phyloP scores from a whole-genome alignment of 2,888 invertebrate species.

The Drosophila ochracea region DNA sequence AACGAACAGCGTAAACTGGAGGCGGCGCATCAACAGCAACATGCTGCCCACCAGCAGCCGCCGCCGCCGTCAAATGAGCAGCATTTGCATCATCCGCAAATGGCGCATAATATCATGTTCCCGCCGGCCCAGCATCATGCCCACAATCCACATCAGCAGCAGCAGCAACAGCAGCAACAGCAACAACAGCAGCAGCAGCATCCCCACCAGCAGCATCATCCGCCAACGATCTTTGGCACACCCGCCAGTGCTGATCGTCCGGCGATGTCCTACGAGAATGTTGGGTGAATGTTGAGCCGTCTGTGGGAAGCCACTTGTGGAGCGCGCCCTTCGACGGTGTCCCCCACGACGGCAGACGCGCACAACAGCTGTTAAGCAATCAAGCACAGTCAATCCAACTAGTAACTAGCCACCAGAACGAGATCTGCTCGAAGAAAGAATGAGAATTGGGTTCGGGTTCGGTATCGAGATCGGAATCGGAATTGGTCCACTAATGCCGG shows the following conservation, averaged over 20 bases:
- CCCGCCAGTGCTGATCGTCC: conserved; percentile 81
- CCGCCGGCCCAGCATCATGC: conserved; percentile 82
- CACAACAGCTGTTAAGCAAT: conserved; percentile 59
- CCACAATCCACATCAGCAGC: conserved; percentile 82
- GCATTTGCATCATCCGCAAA: conserved; percentile 83
- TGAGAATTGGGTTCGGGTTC: background rate
- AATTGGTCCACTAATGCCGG: conserved; percentile 24
- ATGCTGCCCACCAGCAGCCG: conserved; percentile 79
- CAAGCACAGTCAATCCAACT: conserved; percentile 12
- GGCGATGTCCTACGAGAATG: conserved; percentile 83
- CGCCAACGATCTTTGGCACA: conserved; percentile 80
- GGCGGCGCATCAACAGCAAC: conserved; percentile 79
- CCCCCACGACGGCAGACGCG: conserved; percentile 76
- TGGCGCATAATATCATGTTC: conserved; percentile 84
- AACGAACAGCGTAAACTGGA: conserved; percentile 83
- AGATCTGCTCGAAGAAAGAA: conserved; percentile 19
- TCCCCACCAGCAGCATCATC: conserved; percentile 72
- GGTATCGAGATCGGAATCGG: background rate
- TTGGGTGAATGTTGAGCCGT: conserved; percentile 84
- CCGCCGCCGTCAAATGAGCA: conserved; percentile 84
- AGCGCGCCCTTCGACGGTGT: conserved; percentile 79
- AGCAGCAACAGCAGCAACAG: conserved; percentile 80
- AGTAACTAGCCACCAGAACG: conserved; percentile 18
- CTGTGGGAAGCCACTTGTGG: conserved; percentile 84
- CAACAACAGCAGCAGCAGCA: conserved; percentile 61